These are phyloP conservation scores for Syngnathus typhle DNA, from an alignment of 2,113 vertebrate species.

Conservation along the genomic window DNA sequence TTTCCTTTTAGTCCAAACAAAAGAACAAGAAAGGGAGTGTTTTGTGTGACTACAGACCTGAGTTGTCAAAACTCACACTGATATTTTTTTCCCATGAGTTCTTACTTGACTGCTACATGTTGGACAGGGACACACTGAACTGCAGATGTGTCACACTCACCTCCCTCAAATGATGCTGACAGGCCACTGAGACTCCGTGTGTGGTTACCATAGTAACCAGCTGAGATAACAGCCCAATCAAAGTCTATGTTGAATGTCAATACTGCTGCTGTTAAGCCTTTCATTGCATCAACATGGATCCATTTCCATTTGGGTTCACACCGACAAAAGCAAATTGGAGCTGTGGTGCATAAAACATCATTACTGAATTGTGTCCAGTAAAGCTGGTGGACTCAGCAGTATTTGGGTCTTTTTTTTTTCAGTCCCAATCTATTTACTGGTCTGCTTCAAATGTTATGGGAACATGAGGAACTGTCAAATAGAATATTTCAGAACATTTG, in stretches of 20 bases:
- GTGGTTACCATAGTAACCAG: constrained; percentile 36
- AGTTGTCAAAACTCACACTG: constrained; percentile 42
- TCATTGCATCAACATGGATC: constrained; percentile 1
- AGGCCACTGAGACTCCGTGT: constrained; percentile 30
- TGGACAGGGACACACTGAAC: constrained; percentile 3
- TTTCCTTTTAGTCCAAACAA: constrained; percentile 9
- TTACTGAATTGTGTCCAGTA: too few relatives aligned
- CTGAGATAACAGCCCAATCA: constrained; percentile 29
- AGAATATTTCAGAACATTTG: neutral
- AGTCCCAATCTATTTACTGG: neutral
- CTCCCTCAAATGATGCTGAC: constrained; percentile 28
- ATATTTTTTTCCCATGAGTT: constrained; percentile 27
- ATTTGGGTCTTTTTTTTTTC: too few relatives aligned
- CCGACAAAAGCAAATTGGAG: neutral
- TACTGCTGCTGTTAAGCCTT: constrained; percentile 9
- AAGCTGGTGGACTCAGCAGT: too few relatives aligned
- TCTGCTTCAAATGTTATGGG: neutral
- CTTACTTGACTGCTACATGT: constrained; percentile 9
- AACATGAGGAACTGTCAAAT: neutral
- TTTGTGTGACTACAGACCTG: constrained; percentile 8
- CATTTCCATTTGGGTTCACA: neutral
- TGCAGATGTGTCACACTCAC: neutral
- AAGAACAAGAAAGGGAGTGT: constrained; percentile 5
- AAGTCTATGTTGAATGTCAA: constrained; percentile 26
- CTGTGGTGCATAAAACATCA: neutral